These are phyloP conservation scores for Littorina saxatilis DNA, from an alignment of 1,140 invertebrate genomes.

Conservation along the genomic window DNA sequence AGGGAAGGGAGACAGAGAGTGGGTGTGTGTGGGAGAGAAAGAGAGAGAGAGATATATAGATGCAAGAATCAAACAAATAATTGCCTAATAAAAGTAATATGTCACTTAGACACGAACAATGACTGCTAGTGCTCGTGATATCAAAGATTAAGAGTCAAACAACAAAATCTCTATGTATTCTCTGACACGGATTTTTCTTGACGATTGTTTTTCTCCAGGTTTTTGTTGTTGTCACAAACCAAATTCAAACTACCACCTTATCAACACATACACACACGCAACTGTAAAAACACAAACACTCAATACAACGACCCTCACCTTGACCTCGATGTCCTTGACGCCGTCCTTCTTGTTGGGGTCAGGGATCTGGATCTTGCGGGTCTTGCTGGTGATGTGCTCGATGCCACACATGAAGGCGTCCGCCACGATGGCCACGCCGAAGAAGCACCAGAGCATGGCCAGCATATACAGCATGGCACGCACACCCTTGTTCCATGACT, in stretches of 20 bases:
- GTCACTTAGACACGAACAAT: too few relatives aligned
- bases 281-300: too few relatives aligned
- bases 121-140: too few relatives aligned
- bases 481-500: constrained; percentile 76
- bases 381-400: constrained; percentile 83
- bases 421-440: constrained; percentile 80
- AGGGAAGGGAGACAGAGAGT: background rate
- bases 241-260: too few relatives aligned
- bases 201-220: too few relatives aligned
- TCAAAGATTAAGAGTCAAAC: too few relatives aligned
- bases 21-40: background rate
- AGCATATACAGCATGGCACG: constrained; percentile 79
- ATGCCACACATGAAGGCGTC: constrained; percentile 82
- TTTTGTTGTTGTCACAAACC: too few relatives aligned
- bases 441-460: constrained; percentile 79
- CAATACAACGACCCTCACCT: constrained; percentile 81
- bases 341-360: constrained; percentile 60
- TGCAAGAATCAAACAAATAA: too few relatives aligned
- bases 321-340: constrained; percentile 67
- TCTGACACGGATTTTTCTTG: too few relatives aligned
- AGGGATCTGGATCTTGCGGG: constrained; percentile 76
- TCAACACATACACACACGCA: too few relatives aligned
- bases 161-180: too few relatives aligned
- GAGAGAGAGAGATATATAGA: constrained; percentile 14
- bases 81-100: too few relatives aligned